These are phyloP conservation scores for Chaenogobius annularis DNA, from an alignment of 2,113 vertebrate species.

Conservation along the genomic window DNA sequence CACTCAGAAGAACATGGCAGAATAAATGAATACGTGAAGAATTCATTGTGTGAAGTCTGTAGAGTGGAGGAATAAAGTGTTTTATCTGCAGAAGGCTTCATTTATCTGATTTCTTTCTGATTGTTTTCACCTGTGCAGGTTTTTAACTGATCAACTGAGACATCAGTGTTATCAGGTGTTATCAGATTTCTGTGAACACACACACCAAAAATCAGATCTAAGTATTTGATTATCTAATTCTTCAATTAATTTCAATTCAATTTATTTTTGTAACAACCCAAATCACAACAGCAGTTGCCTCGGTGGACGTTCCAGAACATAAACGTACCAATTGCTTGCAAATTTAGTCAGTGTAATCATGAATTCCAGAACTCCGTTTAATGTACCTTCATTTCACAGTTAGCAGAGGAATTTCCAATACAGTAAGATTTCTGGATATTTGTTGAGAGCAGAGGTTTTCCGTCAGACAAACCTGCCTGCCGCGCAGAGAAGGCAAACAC, in stretches of 20 bases:
- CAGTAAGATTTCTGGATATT: slow-evolving; percentile 8
- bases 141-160: no score
- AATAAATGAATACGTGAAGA: no score
- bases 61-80: not conserved
- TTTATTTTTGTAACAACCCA: no score
- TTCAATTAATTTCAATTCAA: not conserved
- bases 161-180: no score
- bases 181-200: no score
- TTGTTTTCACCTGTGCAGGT: no score
- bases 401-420: slow-evolving; percentile 14
- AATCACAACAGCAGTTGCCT: no score
- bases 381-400: not conserved
- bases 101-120: no score
- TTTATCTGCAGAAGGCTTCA: not conserved
- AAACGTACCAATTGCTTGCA: not conserved
- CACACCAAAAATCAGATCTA: no score
- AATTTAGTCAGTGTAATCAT: not conserved
- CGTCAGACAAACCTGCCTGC: slow-evolving; percentile 82
- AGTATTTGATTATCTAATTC: no score
- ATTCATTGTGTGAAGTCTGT: not conserved
- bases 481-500: slow-evolving; percentile 95
- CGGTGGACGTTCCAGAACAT: no score
- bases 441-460: slow-evolving; percentile 9
- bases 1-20: no score
- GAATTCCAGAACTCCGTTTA: not conserved